These are phyloP conservation scores for Furnarius figulus DNA, from an alignment of 2,113 vertebrate genomes.

Conservation along the genomic window DNA sequence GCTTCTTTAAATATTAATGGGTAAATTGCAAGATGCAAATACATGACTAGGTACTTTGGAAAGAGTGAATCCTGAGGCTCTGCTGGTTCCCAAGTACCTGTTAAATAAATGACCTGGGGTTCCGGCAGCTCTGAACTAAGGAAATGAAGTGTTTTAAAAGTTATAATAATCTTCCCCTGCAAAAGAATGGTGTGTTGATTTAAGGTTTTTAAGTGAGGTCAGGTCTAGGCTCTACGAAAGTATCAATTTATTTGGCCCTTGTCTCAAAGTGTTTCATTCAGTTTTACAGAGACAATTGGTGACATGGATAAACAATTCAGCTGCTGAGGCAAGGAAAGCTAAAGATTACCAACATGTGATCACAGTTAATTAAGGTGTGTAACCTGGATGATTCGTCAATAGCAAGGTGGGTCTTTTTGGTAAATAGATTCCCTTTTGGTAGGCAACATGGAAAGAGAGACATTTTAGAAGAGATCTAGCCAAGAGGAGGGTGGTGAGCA, in stretches of 20 bases:
- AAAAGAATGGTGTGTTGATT: neutral
- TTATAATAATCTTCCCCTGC: neutral
- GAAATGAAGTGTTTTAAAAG: neutral
- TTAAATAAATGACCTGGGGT: neutral
- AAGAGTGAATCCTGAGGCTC: neutral
- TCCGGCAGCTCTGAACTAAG: neutral
- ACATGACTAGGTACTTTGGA: neutral
- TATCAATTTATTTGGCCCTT: neutral
- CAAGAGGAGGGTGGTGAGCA: neutral
- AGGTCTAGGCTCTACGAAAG: neutral
- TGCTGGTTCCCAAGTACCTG: neutral
- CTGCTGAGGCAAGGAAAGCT: neutral
- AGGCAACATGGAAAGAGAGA: neutral
- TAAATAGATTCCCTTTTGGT: neutral
- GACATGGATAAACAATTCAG: neutral
- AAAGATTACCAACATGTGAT: neutral
- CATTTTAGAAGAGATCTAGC: neutral
- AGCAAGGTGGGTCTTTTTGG: neutral
- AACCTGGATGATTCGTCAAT: neutral
- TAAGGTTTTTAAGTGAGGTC: neutral
- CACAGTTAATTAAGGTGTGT: neutral
- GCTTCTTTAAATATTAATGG: constrained; percentile 12
- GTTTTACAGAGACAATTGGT: neutral
- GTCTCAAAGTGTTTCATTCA: neutral
- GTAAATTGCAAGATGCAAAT: neutral